Conservation (phyloP, 2,888 invertebrate genomes). For the Ormyrus nitidulus region DNA sequence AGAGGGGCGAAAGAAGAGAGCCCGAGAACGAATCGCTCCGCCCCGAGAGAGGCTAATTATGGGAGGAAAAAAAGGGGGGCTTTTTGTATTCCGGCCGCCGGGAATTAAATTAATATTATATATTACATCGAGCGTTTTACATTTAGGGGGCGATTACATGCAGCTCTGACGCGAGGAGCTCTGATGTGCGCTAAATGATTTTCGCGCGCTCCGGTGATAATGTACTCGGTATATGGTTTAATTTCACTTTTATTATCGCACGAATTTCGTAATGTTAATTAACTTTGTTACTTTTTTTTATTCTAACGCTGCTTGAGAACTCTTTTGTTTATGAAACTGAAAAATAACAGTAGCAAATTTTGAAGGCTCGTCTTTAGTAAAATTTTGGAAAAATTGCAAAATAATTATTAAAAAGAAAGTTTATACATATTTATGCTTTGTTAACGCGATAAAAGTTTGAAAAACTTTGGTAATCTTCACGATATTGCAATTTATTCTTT, state of each 20-base stretch:
- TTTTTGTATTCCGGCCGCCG: background rate
- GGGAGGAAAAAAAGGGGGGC: conserved; percentile 1
- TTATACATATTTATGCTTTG: too few relatives aligned
- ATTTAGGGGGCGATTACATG: conserved; percentile 28
- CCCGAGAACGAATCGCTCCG: conserved; percentile 1
- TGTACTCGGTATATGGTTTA: background rate
- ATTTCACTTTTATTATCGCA: background rate
- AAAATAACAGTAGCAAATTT: too few relatives aligned
- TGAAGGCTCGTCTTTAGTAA: too few relatives aligned
- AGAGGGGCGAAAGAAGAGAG: conserved; percentile 24
- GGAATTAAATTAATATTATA: conserved; percentile 37
- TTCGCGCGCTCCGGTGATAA: background rate
- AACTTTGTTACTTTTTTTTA: too few relatives aligned
- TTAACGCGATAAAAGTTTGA: too few relatives aligned
- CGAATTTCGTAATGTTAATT: background rate
- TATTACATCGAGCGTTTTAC: conserved; percentile 16
- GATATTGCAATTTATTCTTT: background rate
- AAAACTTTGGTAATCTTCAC: background rate
- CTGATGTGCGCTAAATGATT: background rate
- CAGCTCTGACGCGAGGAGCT: conserved; percentile 1
- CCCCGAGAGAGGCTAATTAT: conserved; percentile 41
- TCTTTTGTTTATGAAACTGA: too few relatives aligned
- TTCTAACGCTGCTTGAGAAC: too few relatives aligned
- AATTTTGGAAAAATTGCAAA: too few relatives aligned
- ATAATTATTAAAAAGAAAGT: too few relatives aligned